phyloP scores from a whole-genome alignment of 2,888 invertebrate species.

The Standfussiana lucernea region DNA sequence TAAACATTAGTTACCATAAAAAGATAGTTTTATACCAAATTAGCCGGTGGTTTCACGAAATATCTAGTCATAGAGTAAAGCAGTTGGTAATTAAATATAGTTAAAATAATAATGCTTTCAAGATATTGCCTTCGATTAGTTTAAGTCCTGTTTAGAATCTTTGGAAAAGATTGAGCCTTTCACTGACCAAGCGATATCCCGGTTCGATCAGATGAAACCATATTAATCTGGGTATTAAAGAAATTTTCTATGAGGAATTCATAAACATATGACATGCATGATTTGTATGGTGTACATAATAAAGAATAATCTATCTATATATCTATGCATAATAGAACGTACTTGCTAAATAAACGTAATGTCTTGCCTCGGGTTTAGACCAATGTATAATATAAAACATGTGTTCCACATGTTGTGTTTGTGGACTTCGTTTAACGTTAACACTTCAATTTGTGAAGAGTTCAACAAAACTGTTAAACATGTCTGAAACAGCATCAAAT shows the following conservation, averaged over 20 bases:
- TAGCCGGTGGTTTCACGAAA: constrained; percentile 50
- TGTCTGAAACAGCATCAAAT: neutral
- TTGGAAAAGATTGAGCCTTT: constrained; percentile 35
- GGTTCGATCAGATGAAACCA: neutral
- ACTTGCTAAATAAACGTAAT: neutral
- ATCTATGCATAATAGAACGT: neutral
- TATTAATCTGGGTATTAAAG: neutral
- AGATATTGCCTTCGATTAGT: constrained; percentile 77
- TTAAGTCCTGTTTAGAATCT: constrained; percentile 54
- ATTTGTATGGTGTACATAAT: too few relatives aligned
- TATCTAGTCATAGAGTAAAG: constrained; percentile 57
- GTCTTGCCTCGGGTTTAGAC: neutral
- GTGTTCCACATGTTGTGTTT: neutral
- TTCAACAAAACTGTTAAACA: neutral
- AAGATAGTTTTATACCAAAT: constrained; percentile 67
- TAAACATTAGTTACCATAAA: constrained; percentile 49
- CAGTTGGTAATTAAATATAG: constrained; percentile 47
- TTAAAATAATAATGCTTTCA: constrained; percentile 71
- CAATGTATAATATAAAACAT: neutral
- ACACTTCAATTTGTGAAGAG: neutral
- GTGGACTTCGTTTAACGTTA: neutral
- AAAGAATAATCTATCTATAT: too few relatives aligned
- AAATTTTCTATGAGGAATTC: neutral
- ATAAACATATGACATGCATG: neutral
- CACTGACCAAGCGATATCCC: neutral